phyloP scores from a whole-genome alignment of 2,113 vertebrate genomes.

The Muntiacus muntjak region DNA sequence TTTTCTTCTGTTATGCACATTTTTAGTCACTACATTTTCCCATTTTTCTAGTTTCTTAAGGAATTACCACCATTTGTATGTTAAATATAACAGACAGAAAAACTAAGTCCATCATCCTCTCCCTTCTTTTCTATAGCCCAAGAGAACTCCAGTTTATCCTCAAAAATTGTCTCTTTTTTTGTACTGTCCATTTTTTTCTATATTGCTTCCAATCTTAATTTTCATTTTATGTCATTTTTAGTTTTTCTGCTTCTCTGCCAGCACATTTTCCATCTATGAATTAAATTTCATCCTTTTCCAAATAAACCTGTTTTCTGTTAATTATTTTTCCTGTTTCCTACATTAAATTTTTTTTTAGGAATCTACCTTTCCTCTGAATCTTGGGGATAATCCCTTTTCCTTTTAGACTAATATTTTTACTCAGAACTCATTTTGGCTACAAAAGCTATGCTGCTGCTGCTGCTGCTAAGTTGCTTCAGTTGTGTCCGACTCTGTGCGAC shows the following conservation, averaged over 20 bases:
- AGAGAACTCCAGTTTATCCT: neutral
- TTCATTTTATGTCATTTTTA: neutral
- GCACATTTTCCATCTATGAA: neutral
- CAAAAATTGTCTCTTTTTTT: neutral
- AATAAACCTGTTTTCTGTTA: neutral
- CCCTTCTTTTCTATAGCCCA: neutral
- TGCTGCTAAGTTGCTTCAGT: too few relatives aligned
- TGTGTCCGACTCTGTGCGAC: too few relatives aligned
- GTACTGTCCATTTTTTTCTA: neutral
- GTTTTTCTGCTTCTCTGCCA: neutral
- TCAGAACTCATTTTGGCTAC: neutral
- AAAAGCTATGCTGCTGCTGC: neutral
- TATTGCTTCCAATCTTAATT: neutral
- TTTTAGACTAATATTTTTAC: neutral
- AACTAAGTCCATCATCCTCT: neutral
- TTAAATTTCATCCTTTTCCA: neutral
- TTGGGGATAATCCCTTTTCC: neutral
- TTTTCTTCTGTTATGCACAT: neutral
- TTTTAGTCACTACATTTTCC: neutral
- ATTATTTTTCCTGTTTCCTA: neutral
- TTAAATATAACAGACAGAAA: neutral
- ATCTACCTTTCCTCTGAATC: neutral
- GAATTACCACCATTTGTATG: neutral
- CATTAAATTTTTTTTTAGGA: neutral
- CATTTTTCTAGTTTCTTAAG: neutral